Conservation (phyloP, 2,888 invertebrate species). For the Drosophila cognata region DNA sequence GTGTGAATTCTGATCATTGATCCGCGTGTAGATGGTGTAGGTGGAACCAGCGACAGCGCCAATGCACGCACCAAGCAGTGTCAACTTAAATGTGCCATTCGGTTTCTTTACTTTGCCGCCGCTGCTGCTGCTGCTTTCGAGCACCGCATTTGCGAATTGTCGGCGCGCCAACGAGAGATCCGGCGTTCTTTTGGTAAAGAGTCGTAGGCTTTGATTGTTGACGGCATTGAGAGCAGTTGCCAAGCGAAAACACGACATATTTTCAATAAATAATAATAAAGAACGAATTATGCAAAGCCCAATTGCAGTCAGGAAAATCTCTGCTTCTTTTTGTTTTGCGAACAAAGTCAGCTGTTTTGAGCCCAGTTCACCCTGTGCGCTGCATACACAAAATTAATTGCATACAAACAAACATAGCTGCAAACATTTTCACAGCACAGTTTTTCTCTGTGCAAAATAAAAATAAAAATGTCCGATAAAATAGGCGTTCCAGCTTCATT, state of each 20-base stretch:
- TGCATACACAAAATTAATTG: constrained; percentile 27
- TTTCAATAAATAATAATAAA: constrained; percentile 35
- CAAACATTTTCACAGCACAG: not conserved
- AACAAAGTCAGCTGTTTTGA: constrained; percentile 30
- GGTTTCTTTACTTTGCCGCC: constrained; percentile 33
- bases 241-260: constrained; percentile 74
- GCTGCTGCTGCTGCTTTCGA: constrained; percentile 18
- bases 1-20: constrained; percentile 77
- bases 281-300: constrained; percentile 68
- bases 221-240: constrained; percentile 38
- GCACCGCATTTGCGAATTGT: constrained; percentile 34
- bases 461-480: constrained; percentile 56
- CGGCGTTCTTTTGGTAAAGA: constrained; percentile 23
- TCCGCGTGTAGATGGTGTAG: constrained; percentile 83
- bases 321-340: constrained; percentile 26
- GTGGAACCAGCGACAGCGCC: constrained; percentile 87
- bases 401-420: not conserved
- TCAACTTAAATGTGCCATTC: constrained; percentile 85
- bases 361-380: constrained; percentile 23
- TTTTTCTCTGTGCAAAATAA: not conserved
- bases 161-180: constrained; percentile 32
- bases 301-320: constrained; percentile 24
- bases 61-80: constrained; percentile 87
- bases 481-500: constrained; percentile 59
- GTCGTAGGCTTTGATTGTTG: constrained; percentile 27